These are phyloP conservation scores for Ischnura elegans DNA, from an alignment of 2,888 invertebrate species.

Conservation along the genomic window DNA sequence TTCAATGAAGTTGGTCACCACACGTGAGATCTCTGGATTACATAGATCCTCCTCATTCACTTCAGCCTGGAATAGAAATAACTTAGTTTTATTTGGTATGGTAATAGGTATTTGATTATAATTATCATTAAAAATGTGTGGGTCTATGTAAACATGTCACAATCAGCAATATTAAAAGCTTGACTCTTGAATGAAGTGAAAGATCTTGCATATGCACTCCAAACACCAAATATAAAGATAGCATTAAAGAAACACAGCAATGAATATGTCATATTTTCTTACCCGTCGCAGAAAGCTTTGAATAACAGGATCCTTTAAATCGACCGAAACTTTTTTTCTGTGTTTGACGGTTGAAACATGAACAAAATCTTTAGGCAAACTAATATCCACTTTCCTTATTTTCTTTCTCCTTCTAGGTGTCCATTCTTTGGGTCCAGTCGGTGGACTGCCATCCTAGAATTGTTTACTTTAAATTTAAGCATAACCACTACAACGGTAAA, in stretches of 20 bases:
- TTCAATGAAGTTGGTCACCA: conserved; percentile 23
- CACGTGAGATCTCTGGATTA: neutral
- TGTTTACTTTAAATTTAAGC: neutral
- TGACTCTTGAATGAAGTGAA: neutral
- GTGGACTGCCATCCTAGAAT: neutral
- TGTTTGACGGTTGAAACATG: conserved; percentile 44
- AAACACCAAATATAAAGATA: neutral
- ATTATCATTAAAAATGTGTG: neutral
- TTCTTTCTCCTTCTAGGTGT: neutral
- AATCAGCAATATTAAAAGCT: neutral
- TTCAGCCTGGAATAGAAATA: conserved; percentile 27
- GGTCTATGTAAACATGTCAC: neutral
- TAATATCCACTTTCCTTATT: conserved; percentile 25
- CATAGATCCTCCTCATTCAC: neutral
- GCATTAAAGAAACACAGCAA: neutral
- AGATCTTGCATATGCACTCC: neutral
- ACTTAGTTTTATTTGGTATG: too few relatives aligned
- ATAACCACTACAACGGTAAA: neutral
- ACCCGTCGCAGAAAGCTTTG: conserved; percentile 5
- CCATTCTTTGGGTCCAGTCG: neutral
- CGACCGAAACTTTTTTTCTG: neutral
- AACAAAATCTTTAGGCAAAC: conserved; percentile 37
- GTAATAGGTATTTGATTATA: too few relatives aligned
- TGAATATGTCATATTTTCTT: neutral
- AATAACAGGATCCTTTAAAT: conserved; percentile 50